These are phyloP conservation scores for Platalea minor DNA, from an alignment of 2,797 vertebrate species.

Conservation along the genomic window DNA sequence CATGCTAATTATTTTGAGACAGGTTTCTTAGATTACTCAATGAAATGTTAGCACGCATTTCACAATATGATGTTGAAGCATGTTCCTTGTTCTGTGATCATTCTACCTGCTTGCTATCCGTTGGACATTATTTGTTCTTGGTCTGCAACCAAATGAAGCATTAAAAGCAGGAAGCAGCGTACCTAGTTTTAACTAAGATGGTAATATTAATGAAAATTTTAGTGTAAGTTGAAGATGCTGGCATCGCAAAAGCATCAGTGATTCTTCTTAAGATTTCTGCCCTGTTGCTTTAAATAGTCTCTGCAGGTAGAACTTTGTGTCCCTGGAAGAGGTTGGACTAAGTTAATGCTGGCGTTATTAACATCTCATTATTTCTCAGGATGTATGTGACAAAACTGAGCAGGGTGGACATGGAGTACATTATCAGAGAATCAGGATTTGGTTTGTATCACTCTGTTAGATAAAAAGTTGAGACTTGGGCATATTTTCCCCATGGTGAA, in stretches of 20 bases:
- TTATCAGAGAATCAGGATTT: background rate
- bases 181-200: background rate
- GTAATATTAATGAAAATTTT: background rate
- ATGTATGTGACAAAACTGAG: background rate
- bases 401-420: background rate
- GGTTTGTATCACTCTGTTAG: background rate
- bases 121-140: background rate
- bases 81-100: background rate
- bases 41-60: background rate
- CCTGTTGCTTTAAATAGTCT: background rate
- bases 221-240: background rate
- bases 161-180: background rate
- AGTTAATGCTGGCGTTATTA: background rate
- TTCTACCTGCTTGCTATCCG: background rate
- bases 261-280: background rate
- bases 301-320: background rate
- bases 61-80: background rate
- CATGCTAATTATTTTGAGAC: background rate
- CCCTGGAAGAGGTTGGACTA: background rate
- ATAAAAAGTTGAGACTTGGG: background rate
- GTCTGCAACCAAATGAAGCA: accelerated
- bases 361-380: background rate
- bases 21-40: background rate
- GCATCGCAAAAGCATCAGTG: background rate
- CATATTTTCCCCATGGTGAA: background rate